phyloP scores from a whole-genome alignment of 1,140 invertebrate genomes.

The Drosophila sproati region DNA sequence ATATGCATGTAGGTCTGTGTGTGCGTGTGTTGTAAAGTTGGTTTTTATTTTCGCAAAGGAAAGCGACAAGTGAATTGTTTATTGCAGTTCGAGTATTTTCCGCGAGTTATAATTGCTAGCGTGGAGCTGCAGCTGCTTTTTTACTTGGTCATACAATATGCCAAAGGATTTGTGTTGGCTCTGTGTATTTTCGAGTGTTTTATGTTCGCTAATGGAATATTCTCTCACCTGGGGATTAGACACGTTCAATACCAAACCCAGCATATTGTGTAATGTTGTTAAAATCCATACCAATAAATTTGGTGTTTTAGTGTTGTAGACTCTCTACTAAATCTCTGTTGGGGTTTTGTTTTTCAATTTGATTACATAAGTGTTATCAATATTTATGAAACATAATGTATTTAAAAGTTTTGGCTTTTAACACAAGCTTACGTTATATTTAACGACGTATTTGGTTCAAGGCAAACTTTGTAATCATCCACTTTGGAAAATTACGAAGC shows the following conservation, averaged over 20 bases:
- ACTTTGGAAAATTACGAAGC: slow-evolving; percentile 52
- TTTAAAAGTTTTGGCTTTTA: slow-evolving; percentile 2
- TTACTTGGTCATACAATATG: slow-evolving; percentile 30
- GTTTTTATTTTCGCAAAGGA: slow-evolving; percentile 11
- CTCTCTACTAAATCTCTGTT: background rate
- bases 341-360: background rate
- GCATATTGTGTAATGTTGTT: background rate
- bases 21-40: background rate
- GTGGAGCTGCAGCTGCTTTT: slow-evolving; percentile 16
- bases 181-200: slow-evolving; percentile 25
- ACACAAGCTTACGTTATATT: slow-evolving; percentile 35
- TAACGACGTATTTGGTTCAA: slow-evolving; percentile 16
- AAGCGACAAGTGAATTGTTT: slow-evolving; percentile 21
- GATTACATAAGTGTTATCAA: background rate
- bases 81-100: slow-evolving; percentile 4
- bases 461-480: slow-evolving; percentile 48
- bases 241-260: slow-evolving; percentile 31
- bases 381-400: slow-evolving; percentile 2
- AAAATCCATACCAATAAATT: slow-evolving; percentile 26
- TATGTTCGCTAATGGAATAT: slow-evolving; percentile 30
- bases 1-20: background rate
- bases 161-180: slow-evolving; percentile 30
- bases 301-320: slow-evolving; percentile 3
- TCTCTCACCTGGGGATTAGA: slow-evolving; percentile 33
- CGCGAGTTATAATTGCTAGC: slow-evolving; percentile 29